Evolutionary conservation across 1,140 invertebrate species (phyloP).

Genomic region (Antheraea mylitta): DNA sequence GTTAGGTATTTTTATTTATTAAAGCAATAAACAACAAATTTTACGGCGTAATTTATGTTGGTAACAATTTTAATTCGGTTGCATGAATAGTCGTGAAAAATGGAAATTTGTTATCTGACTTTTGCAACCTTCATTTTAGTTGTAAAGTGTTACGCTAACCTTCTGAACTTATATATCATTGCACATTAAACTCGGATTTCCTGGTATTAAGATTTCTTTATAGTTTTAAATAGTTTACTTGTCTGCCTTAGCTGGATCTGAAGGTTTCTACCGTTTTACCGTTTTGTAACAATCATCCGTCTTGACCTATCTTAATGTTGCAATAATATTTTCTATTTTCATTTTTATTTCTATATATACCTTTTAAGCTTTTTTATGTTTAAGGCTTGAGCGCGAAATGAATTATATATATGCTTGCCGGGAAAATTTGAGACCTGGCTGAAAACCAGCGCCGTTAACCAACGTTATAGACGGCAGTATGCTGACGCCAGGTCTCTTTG

Average conservation of each 20-base stretch:
- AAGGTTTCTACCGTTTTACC: slow-evolving; percentile 1
- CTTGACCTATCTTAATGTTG: too few species aligned
- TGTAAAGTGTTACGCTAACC: neutral
- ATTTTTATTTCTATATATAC: too few species aligned
- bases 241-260: slow-evolving; percentile 5
- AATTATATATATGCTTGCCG: too few species aligned
- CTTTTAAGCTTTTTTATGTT: too few species aligned
- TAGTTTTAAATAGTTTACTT: neutral
- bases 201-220: slow-evolving; percentile 2
- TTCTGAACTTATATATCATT: neutral
- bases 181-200: slow-evolving; percentile 2
- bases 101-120: neutral
- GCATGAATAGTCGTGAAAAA: neutral
- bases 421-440: too few species aligned
- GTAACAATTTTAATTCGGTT: neutral
- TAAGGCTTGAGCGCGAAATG: too few species aligned
- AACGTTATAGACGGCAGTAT: too few species aligned
- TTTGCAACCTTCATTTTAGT: slow-evolving; percentile 1
- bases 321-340: neutral
- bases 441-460: too few species aligned
- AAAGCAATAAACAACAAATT: neutral
- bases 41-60: neutral
- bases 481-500: too few species aligned
- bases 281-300: slow-evolving; percentile 10
- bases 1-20: too few species aligned